These are phyloP conservation scores for Napeogenes inachia DNA, from an alignment of 2,888 invertebrate species.

Conservation along the genomic window DNA sequence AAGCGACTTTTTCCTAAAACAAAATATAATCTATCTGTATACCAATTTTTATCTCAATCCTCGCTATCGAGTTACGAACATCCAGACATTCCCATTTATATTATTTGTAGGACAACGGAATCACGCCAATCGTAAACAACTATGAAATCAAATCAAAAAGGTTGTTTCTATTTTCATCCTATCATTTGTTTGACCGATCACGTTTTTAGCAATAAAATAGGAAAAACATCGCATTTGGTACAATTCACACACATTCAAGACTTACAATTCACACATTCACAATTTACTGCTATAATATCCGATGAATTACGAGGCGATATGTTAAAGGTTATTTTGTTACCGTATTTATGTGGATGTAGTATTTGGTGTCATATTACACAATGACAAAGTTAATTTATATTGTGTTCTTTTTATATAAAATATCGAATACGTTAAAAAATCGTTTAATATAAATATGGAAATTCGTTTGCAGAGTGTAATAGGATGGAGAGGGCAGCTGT, in stretches of 20 bases:
- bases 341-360: constrained; percentile 12
- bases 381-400: too few relatives aligned
- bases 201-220: constrained; percentile 51
- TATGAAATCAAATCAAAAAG: constrained; percentile 5
- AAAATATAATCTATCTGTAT: too few relatives aligned
- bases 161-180: constrained; percentile 5
- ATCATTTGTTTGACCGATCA: constrained; percentile 19
- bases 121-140: constrained; percentile 1
- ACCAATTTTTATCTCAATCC: constrained; percentile 1
- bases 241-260: constrained; percentile 54
- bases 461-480: not conserved
- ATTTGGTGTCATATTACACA: constrained; percentile 8
- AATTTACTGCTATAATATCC: constrained; percentile 58
- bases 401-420: too few relatives aligned
- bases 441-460: constrained; percentile 6
- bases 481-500: constrained; percentile 20
- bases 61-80: not conserved
- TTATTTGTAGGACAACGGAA: not conserved
- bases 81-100: not conserved
- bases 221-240: constrained; percentile 59
- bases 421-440: not conserved
- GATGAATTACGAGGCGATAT: constrained; percentile 45
- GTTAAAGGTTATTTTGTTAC: constrained; percentile 21
- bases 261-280: constrained; percentile 53
- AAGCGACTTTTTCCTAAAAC: too few relatives aligned